Base-by-base conservation (phyloP, 2,888 invertebrate genomes). In the Agrochola circellaris region DNA sequence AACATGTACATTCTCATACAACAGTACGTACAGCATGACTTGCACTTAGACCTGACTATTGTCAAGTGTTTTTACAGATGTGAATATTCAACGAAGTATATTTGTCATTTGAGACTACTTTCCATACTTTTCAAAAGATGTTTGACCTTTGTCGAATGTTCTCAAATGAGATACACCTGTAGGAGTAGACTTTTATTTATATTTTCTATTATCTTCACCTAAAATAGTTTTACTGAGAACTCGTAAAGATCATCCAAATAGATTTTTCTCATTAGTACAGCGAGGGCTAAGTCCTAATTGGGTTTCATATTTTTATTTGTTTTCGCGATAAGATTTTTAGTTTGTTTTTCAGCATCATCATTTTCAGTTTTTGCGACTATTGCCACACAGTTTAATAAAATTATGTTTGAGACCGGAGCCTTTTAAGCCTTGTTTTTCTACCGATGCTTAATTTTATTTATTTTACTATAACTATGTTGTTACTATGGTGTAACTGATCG, bases 71-170 rank as follows among this genome's bases (percentile, higher is more conserved):
- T 77, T 48, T 79, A 58, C 48, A 66, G 65, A 45, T 20, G 48
- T 84, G 71, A 68, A 81, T 81, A 81, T 84, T 65, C 26, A 84
- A 80, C 60, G 38, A 81, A 54, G 56, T 34, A 45, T 73, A 58
- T 75, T 61, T 69, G 66, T 79, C 71, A 72, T 23, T 48, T 48
- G 45, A 26, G 26, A 72, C 64, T 60, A 80, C 51, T 84, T 72
- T 81, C 58, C 72, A 81, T 84, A 48, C 4, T 56, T 84, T 84
- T 80, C 85, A 73, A 56, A 70, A 84, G 68, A 73, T 13, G 42
- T 81, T 73, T 84, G 81, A 84, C 81, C 81, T 82, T 66, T 71
- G 30, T 62, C 15, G 38, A 54, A 77, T 26, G 56, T 61, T 51
- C 17, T 67, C 64, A 42, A 58, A 56, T 8, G 23, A 58, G 48